Base-by-base conservation (phyloP, 2,797 vertebrate genomes). In the Pseudochaenichthys georgianus region DNA sequence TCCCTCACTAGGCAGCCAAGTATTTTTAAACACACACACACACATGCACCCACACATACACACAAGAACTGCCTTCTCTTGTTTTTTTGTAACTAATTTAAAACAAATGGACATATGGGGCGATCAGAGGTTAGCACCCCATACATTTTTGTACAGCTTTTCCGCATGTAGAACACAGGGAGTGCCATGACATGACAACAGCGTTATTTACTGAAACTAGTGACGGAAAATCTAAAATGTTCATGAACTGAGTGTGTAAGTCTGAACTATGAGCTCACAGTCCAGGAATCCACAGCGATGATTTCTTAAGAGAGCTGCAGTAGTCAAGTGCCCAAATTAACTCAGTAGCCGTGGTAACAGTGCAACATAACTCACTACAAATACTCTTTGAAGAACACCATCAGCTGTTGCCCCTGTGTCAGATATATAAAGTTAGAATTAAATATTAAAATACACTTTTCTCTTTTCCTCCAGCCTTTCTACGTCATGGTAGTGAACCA, bases 231-330 rank as follows among this genome's bases (percentile, higher is more conserved):
- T 75, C 58, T 84, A 78, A 81, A 84, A 83, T 83, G 84, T 77
- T 73, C 63, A 68, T 80, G 80, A 82, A 77, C 71, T 38, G 38
- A 67, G 58, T 50, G 65, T 83, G 70, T 84, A 74, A 84, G 80
- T 84, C 48, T 91, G 91, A 92, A 91, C 91, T 91, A 90, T 93
- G 93, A 92, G 89, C 90, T 92, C 91, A 94, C 70, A 28, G 72
- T 70, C 65, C 78, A 89, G 92, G 93, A 91, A 94, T 94, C 85
- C 73, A 43, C 78, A 57, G 81, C 75, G 17, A 84, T 69, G 81
- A 75, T 86, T 90, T 87, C 82, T 91, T 88, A 88, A 88, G 82
- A 85, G 88, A 86, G 84, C 85, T 21, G 73, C 87, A 78, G 78
- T 46, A 73, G 87, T 86, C 89, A 81, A 85, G 81, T 17, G 75